Base-by-base conservation (phyloP, 2,797 vertebrate species). In the Chiloscyllium punctatum region DNA sequence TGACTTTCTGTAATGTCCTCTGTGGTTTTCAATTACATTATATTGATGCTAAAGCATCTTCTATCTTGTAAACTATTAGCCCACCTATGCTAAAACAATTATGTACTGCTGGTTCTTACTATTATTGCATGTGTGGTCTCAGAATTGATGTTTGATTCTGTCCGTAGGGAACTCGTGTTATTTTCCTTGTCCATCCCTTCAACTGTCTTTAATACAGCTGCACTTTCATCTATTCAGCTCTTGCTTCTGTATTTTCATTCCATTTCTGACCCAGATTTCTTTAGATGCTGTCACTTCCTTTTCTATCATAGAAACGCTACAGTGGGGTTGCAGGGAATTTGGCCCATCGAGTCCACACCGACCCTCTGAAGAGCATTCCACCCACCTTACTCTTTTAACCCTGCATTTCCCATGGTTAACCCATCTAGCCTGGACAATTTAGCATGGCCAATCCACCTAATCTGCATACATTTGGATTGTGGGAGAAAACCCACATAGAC, bases 1-100 rank as follows among this genome's bases (percentile, higher is more conserved):
- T 94, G 92, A 71, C 42, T 48, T 94, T 69, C 37, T 16, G 9
- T 94, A 94, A 94, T 42, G 90, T 69, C 90, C 90, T 94, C 8
- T 69, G 62, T 72, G 66, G 92, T 94, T 72, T 72, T 72, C 62
- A 72, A 72, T 94, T 94, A 94, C 7, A 71, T 42, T 30, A 3
- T 48, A 42, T 37, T 94, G 69, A 71, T 94, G 66, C 66, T 72
- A 71, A 94, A 72, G 62, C 68, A 94, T n/a, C 69, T 94, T 42
- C n/a, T 33, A 69, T 21, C 62, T 69, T 71, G 37, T 48, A 16
- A 71, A 94, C 25, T 48, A 51, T 94, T 94, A 71, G 66, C 1
- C 33, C 66, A 94, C 8, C 33, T 69, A 23, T 94, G 37, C 13
- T 25, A 71, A 71, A 72, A 69, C 23, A 71, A 71, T 48, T 30